A percentile compares a stretch with the other conserved stretches of the same genome.
Conservation (phyloP, 2,888 invertebrate species). For the Iphiclides podalirius region DNA sequence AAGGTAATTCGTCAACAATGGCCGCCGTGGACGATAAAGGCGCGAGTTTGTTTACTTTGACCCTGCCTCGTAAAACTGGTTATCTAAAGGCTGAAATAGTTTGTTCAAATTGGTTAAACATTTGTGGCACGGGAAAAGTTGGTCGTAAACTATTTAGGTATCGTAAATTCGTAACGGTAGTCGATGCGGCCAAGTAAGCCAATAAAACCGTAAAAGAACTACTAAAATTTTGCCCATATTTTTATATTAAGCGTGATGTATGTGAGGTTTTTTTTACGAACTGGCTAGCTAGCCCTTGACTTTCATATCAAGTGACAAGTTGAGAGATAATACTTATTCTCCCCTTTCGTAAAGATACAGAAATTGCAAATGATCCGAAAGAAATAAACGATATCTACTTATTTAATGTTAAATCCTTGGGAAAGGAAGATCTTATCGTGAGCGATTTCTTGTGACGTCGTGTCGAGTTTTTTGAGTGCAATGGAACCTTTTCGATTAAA, state of each 20-base stretch:
- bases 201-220: conserved; percentile 16
- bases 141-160: conserved; percentile 14
- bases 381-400: too few species aligned
- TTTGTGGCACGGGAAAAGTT: conserved; percentile 16
- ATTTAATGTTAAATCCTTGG: neutral
- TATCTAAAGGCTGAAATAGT: conserved; percentile 19
- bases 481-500: neutral
- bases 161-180: conserved; percentile 19
- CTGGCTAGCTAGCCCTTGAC: too few species aligned
- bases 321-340: too few species aligned
- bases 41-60: conserved; percentile 14
- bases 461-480: neutral
- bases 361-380: too few species aligned
- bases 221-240: conserved; percentile 3
- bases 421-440: neutral
- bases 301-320: too few species aligned
- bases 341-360: too few species aligned
- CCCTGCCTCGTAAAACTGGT: conserved; percentile 16
- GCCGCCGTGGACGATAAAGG: conserved; percentile 3
- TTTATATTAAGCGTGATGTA: neutral
- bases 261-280: too few species aligned
- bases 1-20: neutral
- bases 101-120: conserved; percentile 19
- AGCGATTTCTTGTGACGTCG: neutral
- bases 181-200: neutral